phyloP scores from a whole-genome alignment of 2,113 vertebrate species.

The Anas platyrhynchos region DNA sequence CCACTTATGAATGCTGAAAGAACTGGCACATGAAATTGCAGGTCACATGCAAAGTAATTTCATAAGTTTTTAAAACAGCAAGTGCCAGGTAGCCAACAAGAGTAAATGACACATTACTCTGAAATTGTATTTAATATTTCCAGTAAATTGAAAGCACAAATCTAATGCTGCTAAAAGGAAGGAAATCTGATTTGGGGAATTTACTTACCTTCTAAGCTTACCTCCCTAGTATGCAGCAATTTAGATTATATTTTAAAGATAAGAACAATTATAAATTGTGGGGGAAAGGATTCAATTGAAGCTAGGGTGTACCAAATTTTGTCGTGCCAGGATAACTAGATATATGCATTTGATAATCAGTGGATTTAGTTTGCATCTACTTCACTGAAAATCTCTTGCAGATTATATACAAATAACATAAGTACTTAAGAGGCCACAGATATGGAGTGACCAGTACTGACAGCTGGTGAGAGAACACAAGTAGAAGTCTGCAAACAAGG shows the following conservation, averaged over 20 bases:
- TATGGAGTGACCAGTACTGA: not conserved
- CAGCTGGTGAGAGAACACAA: not conserved
- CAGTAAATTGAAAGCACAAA: not conserved
- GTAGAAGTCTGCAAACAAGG: not conserved
- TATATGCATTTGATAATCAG: not conserved
- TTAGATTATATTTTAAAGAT: not conserved
- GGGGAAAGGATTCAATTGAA: not conserved
- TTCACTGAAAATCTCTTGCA: not conserved
- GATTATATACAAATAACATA: not conserved
- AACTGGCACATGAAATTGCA: not conserved
- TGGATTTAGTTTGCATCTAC: not conserved
- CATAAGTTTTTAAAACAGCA: not conserved
- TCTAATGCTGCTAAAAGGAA: not conserved
- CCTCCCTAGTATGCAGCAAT: not conserved
- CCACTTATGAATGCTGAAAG: not conserved
- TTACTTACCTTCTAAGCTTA: not conserved
- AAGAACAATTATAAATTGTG: not conserved
- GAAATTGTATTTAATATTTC: conserved; percentile 1
- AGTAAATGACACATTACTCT: not conserved
- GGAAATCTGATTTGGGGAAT: not conserved
- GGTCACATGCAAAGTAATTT: not conserved
- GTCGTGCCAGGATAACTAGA: not conserved
- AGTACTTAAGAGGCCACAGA: not conserved
- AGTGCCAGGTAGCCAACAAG: not conserved
- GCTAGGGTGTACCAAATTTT: not conserved